These are phyloP conservation scores for Hemibagrus guttatus DNA, from an alignment of 2,797 vertebrate species.

Conservation along the genomic window DNA sequence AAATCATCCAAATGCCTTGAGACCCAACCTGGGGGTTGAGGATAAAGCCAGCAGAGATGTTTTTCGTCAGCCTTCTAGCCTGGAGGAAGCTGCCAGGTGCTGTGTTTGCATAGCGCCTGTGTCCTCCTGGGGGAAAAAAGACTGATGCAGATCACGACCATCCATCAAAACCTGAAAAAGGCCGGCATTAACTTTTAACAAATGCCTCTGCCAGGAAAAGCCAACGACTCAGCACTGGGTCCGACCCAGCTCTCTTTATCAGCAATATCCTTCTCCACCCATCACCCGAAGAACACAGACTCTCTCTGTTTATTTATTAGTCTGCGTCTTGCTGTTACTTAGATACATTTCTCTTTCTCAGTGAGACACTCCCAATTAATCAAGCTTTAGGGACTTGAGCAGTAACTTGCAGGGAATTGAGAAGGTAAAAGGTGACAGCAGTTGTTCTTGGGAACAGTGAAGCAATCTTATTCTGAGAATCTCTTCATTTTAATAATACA, in stretches of 20 bases:
- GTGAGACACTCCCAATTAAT: conserved; percentile 59
- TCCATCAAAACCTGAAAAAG: conserved; percentile 46
- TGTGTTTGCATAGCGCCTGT: conserved; percentile 34
- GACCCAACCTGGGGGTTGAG: neutral
- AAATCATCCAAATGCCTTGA: conserved; percentile 10
- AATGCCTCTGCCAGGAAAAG: conserved; percentile 42
- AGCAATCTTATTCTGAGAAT: conserved; percentile 20
- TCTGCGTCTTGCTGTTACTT: conserved; percentile 39
- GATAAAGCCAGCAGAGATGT: conserved; percentile 1
- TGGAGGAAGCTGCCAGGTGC: conserved; percentile 34
- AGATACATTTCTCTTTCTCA: conserved; percentile 53
- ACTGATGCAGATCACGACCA: conserved; percentile 38
- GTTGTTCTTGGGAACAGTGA: conserved; percentile 22
- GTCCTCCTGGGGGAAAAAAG: conserved; percentile 33
- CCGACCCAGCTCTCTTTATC: conserved; percentile 39
- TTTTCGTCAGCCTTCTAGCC: conserved; percentile 30
- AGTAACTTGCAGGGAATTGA: conserved; percentile 33
- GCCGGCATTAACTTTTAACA: conserved; percentile 47
- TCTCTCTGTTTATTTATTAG: conserved; percentile 46
- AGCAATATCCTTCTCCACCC: conserved; percentile 39
- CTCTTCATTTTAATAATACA: conserved; percentile 55
- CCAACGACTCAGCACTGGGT: conserved; percentile 43
- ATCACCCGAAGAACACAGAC: conserved; percentile 38
- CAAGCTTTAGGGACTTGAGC: conserved; percentile 45
- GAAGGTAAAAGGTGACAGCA: conserved; percentile 49